Percentiles rank a stretch among this genome's conserved stretches.
phyloP scores from a whole-genome alignment of 2,797 vertebrate species.

The Eidolon dupreanum region DNA sequence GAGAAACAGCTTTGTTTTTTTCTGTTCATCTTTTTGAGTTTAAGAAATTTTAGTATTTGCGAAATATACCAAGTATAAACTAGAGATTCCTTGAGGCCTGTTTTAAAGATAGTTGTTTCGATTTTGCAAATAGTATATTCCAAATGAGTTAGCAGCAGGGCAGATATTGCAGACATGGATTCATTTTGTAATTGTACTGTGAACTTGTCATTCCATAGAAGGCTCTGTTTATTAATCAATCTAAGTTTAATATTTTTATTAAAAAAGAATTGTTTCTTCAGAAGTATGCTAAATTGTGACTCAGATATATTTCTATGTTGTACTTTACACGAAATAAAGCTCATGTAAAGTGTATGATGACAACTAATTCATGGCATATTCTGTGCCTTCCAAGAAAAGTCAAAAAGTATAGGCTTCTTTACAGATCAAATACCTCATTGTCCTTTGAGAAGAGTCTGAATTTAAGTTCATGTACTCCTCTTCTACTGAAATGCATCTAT shows the following conservation, averaged over 20 bases:
- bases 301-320: background rate
- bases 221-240: background rate
- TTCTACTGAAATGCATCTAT: background rate
- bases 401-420: background rate
- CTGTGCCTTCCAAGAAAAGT: background rate
- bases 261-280: background rate
- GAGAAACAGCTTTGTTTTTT: background rate
- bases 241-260: background rate
- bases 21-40: slow-evolving; percentile 58
- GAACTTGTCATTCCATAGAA: background rate
- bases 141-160: background rate
- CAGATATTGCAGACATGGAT: slow-evolving; percentile 48
- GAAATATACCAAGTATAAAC: slow-evolving; percentile 35
- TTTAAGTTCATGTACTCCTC: background rate
- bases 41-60: slow-evolving; percentile 38
- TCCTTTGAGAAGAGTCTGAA: background rate
- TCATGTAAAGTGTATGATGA: background rate
- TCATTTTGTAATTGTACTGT: background rate
- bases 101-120: background rate
- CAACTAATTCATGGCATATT: background rate
- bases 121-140: slow-evolving; percentile 26
- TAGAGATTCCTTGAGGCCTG: slow-evolving; percentile 50
- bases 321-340: background rate
- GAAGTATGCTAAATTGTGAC: background rate
- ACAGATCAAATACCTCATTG: background rate